Percentiles rank a stretch among this genome's conserved stretches.
Conservation (phyloP, 2,113 vertebrate species). For the Lepisosteus oculatus region DNA sequence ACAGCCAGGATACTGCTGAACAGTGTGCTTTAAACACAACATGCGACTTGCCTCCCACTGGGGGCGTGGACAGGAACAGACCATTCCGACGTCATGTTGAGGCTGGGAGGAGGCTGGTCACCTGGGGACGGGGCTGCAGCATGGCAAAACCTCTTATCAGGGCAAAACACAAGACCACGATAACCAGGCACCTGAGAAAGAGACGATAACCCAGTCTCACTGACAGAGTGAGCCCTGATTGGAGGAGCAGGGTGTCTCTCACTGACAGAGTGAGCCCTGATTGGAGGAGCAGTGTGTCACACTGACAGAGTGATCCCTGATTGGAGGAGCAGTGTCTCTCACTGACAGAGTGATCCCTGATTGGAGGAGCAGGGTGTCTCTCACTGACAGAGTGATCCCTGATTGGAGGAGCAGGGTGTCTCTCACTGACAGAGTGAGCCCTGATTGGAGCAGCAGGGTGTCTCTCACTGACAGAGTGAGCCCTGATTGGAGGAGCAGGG, state of each 20-base stretch:
- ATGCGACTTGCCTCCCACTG: constrained; percentile 34
- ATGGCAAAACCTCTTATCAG: constrained; percentile 61
- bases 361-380: background rate
- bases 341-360: background rate
- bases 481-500: too few relatives aligned
- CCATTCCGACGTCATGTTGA: constrained; percentile 12
- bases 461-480: too few relatives aligned
- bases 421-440: too few relatives aligned
- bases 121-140: constrained; percentile 30
- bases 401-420: too few relatives aligned
- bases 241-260: background rate
- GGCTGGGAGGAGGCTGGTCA: constrained; percentile 18
- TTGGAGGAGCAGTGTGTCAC: too few relatives aligned
- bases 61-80: background rate
- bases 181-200: constrained; percentile 63
- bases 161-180: constrained; percentile 63
- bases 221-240: background rate
- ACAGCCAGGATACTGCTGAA: constrained; percentile 16
- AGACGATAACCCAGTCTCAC: too few relatives aligned
- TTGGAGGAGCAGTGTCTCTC: background rate
- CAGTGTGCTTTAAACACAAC: constrained; percentile 8
- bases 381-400: too few relatives aligned
- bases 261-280: background rate
- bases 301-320: background rate
- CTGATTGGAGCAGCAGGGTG: too few relatives aligned